phyloP scores from a whole-genome alignment of 1,140 invertebrate genomes.

The Hylaeus anthracinus region DNA sequence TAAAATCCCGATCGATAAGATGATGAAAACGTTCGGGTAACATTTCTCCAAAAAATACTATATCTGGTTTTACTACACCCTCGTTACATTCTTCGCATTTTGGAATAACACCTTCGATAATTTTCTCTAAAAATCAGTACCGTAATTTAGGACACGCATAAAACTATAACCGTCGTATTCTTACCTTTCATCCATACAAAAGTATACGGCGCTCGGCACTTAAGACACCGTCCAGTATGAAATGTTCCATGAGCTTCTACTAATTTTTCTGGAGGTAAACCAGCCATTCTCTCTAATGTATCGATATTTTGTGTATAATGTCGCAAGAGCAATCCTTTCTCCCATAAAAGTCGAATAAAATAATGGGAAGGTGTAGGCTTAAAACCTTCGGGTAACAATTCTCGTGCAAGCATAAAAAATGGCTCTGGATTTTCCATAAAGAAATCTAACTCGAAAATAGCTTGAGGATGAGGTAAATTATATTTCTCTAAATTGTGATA shows the following conservation, averaged over 20 bases:
- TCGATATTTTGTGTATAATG: constrained; percentile 98
- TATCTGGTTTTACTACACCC: constrained; percentile 94
- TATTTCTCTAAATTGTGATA: constrained; percentile 97
- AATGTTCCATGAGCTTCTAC: constrained; percentile 98
- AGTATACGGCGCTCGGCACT: constrained; percentile 88
- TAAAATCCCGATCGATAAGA: constrained; percentile 88
- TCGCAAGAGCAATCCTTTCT: constrained; percentile 90
- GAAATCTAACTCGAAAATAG: constrained; percentile 96
- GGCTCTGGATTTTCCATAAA: constrained; percentile 91
- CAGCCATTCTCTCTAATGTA: constrained; percentile 93
- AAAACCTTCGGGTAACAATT: constrained; percentile 91
- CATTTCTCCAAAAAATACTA: constrained; percentile 96
- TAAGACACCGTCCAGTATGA: constrained; percentile 92
- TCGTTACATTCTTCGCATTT: constrained; percentile 87
- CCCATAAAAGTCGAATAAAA: constrained; percentile 89
- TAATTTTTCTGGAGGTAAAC: constrained; percentile 91
- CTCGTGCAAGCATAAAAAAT: constrained; percentile 92
- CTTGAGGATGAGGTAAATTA: constrained; percentile 94
- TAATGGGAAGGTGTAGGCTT: constrained; percentile 92
- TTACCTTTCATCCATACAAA: constrained; percentile 92
- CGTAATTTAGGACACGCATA: not conserved
- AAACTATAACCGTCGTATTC: not conserved
- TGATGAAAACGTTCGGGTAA: constrained; percentile 89
- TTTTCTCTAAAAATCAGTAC: constrained; percentile 82
- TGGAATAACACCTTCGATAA: constrained; percentile 88